phyloP scores from a whole-genome alignment of 2,888 invertebrate species.

The Meiosimyza decipiens region DNA sequence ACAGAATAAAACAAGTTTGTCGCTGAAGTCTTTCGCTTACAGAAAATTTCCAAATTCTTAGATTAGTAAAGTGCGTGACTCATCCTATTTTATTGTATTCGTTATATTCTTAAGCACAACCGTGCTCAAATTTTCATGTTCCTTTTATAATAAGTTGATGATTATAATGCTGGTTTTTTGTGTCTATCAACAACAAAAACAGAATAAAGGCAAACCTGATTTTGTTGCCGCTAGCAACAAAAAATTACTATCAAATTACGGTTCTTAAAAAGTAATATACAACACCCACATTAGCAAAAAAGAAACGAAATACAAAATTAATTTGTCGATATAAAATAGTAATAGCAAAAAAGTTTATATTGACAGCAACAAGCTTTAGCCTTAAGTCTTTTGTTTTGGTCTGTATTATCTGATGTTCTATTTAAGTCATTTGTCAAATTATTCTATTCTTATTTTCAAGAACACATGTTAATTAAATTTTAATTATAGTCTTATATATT shows the following conservation, averaged over 20 bases:
- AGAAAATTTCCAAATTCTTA: too few species aligned
- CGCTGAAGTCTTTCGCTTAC: slow-evolving; percentile 42
- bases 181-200: not conserved
- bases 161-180: too few species aligned
- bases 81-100: slow-evolving; percentile 8
- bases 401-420: too few species aligned
- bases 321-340: not conserved
- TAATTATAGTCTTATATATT: too few species aligned
- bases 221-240: not conserved
- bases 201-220: not conserved
- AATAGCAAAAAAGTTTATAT: not conserved
- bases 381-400: slow-evolving; percentile 37
- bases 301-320: not conserved
- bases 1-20: slow-evolving; percentile 37
- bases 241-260: slow-evolving; percentile 16
- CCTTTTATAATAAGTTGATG: too few species aligned
- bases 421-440: too few species aligned
- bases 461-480: too few species aligned
- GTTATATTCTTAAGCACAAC: not conserved
- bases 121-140: slow-evolving; percentile 17
- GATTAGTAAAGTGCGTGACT: not conserved
- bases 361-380: slow-evolving; percentile 30
- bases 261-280: not conserved
- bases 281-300: slow-evolving; percentile 26
- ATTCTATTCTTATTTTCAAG: too few species aligned